A percentile compares a stretch with the other conserved stretches of the same genome.
Conservation (phyloP, 2,797 vertebrate species). For the Poecilia wingei region DNA sequence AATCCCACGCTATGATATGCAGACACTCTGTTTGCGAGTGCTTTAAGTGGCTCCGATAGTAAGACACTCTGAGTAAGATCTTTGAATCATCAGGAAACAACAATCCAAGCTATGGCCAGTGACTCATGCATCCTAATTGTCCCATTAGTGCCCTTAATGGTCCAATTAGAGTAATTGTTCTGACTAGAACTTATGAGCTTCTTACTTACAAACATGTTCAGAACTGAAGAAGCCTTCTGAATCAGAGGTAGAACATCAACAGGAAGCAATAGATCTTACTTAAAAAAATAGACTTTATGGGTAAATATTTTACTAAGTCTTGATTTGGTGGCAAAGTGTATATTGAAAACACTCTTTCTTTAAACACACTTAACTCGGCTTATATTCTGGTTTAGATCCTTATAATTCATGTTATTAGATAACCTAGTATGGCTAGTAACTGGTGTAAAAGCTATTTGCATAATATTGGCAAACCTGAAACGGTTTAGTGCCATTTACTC, state of each 20-base stretch:
- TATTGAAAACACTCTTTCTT: neutral
- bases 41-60: neutral
- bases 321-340: neutral
- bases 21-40: too few relatives aligned
- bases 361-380: neutral
- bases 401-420: neutral
- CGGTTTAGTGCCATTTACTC: neutral
- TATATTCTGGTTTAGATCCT: neutral
- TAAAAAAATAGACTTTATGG: neutral
- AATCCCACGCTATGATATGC: too few relatives aligned
- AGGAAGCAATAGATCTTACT: neutral
- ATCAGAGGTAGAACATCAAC: neutral
- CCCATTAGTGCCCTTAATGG: neutral
- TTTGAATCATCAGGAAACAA: neutral
- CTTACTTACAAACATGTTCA: neutral
- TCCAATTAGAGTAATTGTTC: neutral
- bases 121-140: neutral
- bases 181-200: neutral
- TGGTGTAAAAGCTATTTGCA: neutral
- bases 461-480: neutral
- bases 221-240: neutral
- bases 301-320: neutral
- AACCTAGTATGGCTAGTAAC: neutral
- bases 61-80: neutral
- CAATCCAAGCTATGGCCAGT: neutral